Conservation (phyloP, 2,888 invertebrate species). For the Rhingia rostrata region DNA sequence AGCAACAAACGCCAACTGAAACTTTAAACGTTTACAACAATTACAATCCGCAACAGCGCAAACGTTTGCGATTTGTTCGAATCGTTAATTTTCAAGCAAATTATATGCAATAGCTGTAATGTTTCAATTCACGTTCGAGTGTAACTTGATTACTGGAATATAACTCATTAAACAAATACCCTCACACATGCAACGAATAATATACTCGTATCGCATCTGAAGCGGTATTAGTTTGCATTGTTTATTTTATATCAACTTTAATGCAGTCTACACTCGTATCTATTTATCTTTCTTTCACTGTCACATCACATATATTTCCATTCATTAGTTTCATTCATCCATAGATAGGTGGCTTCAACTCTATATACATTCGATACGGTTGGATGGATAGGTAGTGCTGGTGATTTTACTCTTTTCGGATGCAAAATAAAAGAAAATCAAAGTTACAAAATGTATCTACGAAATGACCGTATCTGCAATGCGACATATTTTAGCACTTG, state of each 20-base stretch:
- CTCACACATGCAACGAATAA: not conserved
- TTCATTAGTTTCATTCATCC: slow-evolving; percentile 67
- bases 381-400: not conserved
- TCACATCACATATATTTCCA: slow-evolving; percentile 50
- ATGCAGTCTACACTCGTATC: slow-evolving; percentile 27
- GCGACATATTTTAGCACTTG: slow-evolving; percentile 48
- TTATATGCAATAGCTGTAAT: slow-evolving; percentile 66
- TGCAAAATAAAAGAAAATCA: no score
- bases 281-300: slow-evolving; percentile 55
- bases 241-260: slow-evolving; percentile 17
- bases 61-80: slow-evolving; percentile 35
- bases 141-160: slow-evolving; percentile 49
- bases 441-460: not conserved
- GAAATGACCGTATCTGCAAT: not conserved
- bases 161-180: slow-evolving; percentile 10
- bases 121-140: slow-evolving; percentile 60
- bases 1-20: slow-evolving; percentile 16
- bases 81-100: slow-evolving; percentile 60
- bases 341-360: not conserved
- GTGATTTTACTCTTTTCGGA: not conserved
- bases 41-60: slow-evolving; percentile 53
- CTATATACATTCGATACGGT: not conserved
- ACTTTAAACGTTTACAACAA: slow-evolving; percentile 37
- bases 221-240: not conserved
- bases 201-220: not conserved